Conservation (phyloP, 2,113 vertebrate genomes). For the Oryzias woworae region DNA sequence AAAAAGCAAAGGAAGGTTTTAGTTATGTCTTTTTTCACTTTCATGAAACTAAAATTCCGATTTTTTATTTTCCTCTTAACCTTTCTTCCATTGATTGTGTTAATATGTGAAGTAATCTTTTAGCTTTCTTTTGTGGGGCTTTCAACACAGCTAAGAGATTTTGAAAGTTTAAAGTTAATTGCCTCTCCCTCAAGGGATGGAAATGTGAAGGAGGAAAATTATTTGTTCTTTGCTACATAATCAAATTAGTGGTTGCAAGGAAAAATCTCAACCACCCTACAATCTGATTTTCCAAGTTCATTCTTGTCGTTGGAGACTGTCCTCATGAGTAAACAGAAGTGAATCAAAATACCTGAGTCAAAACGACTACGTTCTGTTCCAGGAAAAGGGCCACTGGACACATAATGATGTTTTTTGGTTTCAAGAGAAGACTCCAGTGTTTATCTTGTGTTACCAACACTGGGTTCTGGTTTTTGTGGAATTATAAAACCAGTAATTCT, state of each 20-base stretch:
- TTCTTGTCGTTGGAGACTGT: constrained; percentile 1
- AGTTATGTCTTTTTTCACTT: no score
- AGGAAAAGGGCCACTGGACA: constrained; percentile 37
- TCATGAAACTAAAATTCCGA: neutral
- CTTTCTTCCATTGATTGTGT: no score
- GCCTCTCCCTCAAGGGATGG: constrained; percentile 24
- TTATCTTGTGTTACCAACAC: constrained; percentile 15
- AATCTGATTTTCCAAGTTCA: constrained; percentile 12
- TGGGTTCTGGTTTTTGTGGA: constrained; percentile 34
- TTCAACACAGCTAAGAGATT: constrained; percentile 14
- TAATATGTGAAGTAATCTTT: neutral
- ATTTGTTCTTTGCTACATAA: constrained; percentile 41
- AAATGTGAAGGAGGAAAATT: constrained; percentile 20
- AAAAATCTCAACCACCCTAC: constrained; percentile 3
- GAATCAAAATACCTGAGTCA: constrained; percentile 28
- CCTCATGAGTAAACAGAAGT: constrained; percentile 22
- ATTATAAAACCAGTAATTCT: constrained; percentile 46
- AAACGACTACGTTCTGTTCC: constrained; percentile 47
- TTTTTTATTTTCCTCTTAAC: no score
- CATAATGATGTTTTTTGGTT: constrained; percentile 33
- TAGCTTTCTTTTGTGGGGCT: neutral
- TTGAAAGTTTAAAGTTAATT: constrained; percentile 27
- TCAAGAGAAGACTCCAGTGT: constrained; percentile 40
- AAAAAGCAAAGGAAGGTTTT: neutral
- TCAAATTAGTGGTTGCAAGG: constrained; percentile 46